phyloP scores from a whole-genome alignment of 2,888 invertebrate genomes.

The Parnassius orleans region DNA sequence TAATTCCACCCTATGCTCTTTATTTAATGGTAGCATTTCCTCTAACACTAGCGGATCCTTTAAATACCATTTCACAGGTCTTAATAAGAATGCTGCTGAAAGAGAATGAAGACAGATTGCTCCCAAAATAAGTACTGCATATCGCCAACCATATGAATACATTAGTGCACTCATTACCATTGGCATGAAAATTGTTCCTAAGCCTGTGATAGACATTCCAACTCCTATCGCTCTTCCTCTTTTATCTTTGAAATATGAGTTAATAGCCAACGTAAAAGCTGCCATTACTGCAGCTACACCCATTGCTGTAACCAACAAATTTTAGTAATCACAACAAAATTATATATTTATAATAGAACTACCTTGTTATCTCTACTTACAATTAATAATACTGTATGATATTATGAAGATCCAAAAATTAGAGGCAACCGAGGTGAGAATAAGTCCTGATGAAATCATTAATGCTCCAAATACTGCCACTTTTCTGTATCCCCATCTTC shows the following conservation, averaged over 20 bases:
- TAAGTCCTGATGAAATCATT: constrained; percentile 79
- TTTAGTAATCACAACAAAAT: background rate
- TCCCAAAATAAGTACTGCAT: constrained; percentile 82
- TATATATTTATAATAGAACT: background rate
- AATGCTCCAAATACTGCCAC: constrained; percentile 80
- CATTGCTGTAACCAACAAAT: constrained; percentile 74
- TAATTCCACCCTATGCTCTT: constrained; percentile 49
- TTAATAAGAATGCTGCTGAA: constrained; percentile 81
- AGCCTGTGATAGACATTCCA: constrained; percentile 83
- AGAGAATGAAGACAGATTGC: constrained; percentile 83
- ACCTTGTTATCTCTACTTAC: constrained; percentile 70
- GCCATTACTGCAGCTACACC: constrained; percentile 82
- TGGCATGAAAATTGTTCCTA: constrained; percentile 85
- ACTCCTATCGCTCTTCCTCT: constrained; percentile 83
- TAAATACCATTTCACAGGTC: constrained; percentile 85
- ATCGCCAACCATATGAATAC: constrained; percentile 79
- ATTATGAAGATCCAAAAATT: constrained; percentile 82
- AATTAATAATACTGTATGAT: constrained; percentile 85
- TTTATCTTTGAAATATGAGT: constrained; percentile 83
- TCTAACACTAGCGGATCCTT: constrained; percentile 55
- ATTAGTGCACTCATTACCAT: constrained; percentile 80
- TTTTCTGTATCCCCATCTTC: constrained; percentile 83
- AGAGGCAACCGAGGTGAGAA: constrained; percentile 78
- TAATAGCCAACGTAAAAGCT: constrained; percentile 83
- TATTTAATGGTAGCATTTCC: constrained; percentile 61